Evolutionary conservation across 1,140 invertebrate genomes (phyloP), one percentile per base, ranked within the genome.

Genomic region (Tetramorium parvispinum): DNA sequence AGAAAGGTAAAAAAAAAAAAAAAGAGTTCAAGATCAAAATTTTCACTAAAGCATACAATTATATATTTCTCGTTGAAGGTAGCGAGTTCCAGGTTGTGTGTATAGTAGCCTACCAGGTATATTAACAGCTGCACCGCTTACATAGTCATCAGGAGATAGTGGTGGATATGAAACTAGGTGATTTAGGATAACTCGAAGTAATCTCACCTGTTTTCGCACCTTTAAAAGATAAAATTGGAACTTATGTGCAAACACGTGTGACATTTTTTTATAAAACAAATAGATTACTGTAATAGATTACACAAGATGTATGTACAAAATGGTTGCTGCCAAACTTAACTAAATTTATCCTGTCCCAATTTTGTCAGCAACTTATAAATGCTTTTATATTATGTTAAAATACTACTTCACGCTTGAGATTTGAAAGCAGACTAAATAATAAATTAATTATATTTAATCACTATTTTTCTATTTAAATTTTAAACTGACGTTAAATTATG

Each of bases 171-270:
- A 91, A 91, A 59, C 89, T 88, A 7, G 92, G 93, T 3, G 32
- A 4, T 32, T 49, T 96, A 43, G 96, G 96, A 94, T 96, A 96
- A 37, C 96, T 96, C 6, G 96, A 95, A 40, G 96, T 96, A 53
- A 96, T 96, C 46, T 96, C 95, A 59, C 96, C 96, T 8, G 95
- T 95, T 89, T 96, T 96, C n/a, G 94, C 94, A 46, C 94, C 94
- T 95, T 85, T 77, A 78, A 43, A 6, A 40, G 7, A n/a, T 71
- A n/a, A 77, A 43, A 13, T 76, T 11, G 1, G 4, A 55, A 24
- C 16, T 37, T n/a, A 75, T 24, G 32, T 10, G 21, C 21, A 70
- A 53, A 40, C 32, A 40, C 13, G 13, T 40, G n/a, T 6, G 10
- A n/a, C 2, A 21, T 8, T 32, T 8, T 32, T 37, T 81, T 13